phyloP scores from a whole-genome alignment of 2,797 vertebrate species.

The Karalla daura region DNA sequence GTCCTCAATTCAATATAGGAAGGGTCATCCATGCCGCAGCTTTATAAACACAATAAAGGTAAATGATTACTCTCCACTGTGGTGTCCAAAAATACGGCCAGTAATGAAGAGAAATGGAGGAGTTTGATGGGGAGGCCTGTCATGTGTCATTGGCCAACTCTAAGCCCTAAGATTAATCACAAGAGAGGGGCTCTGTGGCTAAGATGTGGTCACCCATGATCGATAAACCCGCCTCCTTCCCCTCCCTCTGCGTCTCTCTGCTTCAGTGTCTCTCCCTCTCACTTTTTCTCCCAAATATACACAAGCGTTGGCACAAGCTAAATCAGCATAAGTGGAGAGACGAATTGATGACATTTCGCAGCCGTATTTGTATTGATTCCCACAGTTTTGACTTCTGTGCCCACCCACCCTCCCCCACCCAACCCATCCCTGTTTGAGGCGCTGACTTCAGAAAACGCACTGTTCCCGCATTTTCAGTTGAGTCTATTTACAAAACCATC shows the following conservation, averaged over 20 bases:
- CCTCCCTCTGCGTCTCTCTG: slow-evolving; percentile 49
- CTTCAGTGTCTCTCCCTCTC: slow-evolving; percentile 51
- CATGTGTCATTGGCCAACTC: slow-evolving; percentile 87
- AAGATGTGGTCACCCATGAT: slow-evolving; percentile 85
- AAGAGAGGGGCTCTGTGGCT: slow-evolving; percentile 81
- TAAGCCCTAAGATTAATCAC: slow-evolving; percentile 85
- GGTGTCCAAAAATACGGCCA: slow-evolving; percentile 84
- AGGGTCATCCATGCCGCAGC: slow-evolving; percentile 88
- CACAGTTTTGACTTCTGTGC: slow-evolving; percentile 54
- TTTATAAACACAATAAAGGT: slow-evolving; percentile 94
- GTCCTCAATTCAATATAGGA: slow-evolving; percentile 94
- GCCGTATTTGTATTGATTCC: slow-evolving; percentile 70
- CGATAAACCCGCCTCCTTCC: slow-evolving; percentile 77
- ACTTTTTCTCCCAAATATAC: slow-evolving; percentile 53
- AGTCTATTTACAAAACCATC: slow-evolving; percentile 65
- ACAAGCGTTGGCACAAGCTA: slow-evolving; percentile 53
- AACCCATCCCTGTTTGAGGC: slow-evolving; percentile 39
- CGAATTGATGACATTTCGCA: slow-evolving; percentile 81
- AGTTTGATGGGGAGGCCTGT: slow-evolving; percentile 83
- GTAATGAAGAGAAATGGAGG: slow-evolving; percentile 90
- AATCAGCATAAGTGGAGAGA: slow-evolving; percentile 80
- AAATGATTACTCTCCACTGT: slow-evolving; percentile 86
- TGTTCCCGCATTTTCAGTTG: slow-evolving; percentile 45
- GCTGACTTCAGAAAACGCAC: slow-evolving; percentile 56
- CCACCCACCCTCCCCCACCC: no score